These are phyloP conservation scores for Stercorarius parasiticus DNA, from an alignment of 2,113 vertebrate species.

Conservation along the genomic window DNA sequence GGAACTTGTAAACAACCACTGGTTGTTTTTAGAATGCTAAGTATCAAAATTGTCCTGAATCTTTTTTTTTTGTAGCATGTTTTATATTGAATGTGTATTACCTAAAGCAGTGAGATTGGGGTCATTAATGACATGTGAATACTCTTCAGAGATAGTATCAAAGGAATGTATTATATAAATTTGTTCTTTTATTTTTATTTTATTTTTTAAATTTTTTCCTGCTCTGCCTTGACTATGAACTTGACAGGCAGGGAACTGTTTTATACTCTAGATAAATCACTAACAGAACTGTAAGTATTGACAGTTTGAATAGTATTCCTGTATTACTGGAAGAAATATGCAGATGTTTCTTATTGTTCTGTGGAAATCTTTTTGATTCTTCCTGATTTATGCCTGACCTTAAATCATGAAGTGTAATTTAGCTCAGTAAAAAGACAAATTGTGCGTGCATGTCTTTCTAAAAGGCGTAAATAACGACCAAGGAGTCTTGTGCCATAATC, in stretches of 20 bases:
- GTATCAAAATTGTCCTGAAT: background rate
- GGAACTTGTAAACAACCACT: background rate
- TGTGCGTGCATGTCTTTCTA: background rate
- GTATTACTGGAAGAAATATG: background rate
- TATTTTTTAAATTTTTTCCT: background rate
- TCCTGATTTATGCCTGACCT: background rate
- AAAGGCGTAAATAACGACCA: background rate
- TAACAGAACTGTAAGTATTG: background rate
- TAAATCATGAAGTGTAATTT: background rate
- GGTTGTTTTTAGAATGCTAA: background rate
- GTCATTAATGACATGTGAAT: background rate
- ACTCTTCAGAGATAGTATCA: background rate
- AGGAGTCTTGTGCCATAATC: background rate
- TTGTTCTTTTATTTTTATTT: background rate
- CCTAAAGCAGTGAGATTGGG: background rate
- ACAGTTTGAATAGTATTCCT: background rate
- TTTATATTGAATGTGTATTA: background rate
- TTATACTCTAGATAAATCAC: background rate
- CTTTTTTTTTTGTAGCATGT: background rate
- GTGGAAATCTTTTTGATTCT: background rate
- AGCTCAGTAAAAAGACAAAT: background rate
- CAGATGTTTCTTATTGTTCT: background rate
- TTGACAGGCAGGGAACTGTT: background rate
- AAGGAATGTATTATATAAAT: background rate
- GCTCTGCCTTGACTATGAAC: background rate